Conservation (phyloP, 1,140 invertebrate species). For the Artemia franciscana region DNA sequence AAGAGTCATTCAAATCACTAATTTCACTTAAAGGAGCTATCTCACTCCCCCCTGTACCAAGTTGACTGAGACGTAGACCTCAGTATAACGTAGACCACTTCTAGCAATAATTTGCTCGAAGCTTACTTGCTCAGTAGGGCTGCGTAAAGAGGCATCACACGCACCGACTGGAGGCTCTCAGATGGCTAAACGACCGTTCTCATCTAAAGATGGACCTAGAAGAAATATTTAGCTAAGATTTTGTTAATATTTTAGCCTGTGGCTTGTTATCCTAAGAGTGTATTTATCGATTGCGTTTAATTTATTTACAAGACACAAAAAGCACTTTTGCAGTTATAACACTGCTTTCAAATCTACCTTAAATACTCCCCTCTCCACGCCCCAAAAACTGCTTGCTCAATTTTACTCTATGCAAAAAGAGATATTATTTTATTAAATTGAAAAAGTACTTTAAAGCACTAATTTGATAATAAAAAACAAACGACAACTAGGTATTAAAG, state of each 20-base stretch:
- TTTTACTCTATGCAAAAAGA: no score
- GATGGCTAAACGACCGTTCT: constrained; percentile 5
- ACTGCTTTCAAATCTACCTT: background rate
- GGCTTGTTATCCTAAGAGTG: background rate
- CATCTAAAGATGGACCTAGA: constrained; percentile 1
- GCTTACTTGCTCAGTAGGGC: background rate
- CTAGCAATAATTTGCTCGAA: constrained; percentile 9
- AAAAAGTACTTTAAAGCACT: no score
- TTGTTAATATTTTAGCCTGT: background rate
- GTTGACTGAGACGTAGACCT: constrained; percentile 24
- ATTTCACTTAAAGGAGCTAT: constrained; percentile 15
- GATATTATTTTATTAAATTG: no score
- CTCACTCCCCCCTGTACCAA: constrained; percentile 29
- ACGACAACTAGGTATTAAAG: no score
- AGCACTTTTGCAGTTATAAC: background rate
- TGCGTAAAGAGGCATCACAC: background rate
- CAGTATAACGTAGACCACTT: constrained; percentile 8
- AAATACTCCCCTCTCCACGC: background rate
- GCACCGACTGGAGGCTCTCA: constrained; percentile 3
- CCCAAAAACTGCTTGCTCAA: background rate
- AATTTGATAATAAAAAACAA: no score
- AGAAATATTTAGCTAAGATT: constrained; percentile 1
- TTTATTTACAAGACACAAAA: background rate
- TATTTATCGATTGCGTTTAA: background rate
- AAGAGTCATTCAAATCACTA: constrained; percentile 23